phyloP scores from a whole-genome alignment of 1,140 invertebrate species.

The Elysia chlorotica region DNA sequence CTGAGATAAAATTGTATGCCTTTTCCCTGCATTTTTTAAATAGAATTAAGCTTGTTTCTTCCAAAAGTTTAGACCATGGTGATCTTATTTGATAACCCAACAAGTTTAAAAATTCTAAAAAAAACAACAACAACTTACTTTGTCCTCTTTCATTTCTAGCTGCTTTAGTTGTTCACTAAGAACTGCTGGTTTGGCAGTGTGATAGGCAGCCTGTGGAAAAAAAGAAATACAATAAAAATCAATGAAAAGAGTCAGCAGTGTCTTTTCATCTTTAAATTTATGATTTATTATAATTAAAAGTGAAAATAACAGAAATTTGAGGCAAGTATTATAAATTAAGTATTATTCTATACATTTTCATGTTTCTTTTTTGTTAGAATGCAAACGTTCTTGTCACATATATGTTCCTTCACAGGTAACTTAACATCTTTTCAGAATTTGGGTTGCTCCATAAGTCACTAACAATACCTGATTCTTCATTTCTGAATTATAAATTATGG shows the following conservation, averaged over 20 bases:
- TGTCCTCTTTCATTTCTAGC: slow-evolving; percentile 51
- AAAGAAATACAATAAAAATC: not conserved
- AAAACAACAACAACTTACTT: slow-evolving; percentile 35
- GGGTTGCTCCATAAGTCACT: not conserved
- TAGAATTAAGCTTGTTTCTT: no score
- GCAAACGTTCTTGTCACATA: not conserved
- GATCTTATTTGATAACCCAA: no score
- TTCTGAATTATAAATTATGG: not conserved
- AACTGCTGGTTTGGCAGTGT: slow-evolving; percentile 54
- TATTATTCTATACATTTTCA: not conserved
- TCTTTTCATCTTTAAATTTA: not conserved
- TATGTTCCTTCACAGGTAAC: not conserved
- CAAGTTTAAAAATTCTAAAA: not conserved
- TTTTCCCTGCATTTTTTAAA: no score
- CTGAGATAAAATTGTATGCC: no score
- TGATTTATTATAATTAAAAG: not conserved
- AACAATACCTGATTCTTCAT: not conserved
- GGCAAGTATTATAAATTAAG: not conserved
- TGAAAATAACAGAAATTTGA: not conserved
- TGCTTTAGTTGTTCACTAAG: slow-evolving; percentile 49
- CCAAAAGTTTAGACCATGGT: no score
- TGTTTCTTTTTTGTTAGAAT: not conserved
- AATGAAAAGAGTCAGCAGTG: not conserved
- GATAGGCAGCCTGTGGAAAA: slow-evolving; percentile 55
- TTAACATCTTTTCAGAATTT: no score